Base-by-base conservation (phyloP, 2,797 vertebrate species). In the Nannoperca obscura region DNA sequence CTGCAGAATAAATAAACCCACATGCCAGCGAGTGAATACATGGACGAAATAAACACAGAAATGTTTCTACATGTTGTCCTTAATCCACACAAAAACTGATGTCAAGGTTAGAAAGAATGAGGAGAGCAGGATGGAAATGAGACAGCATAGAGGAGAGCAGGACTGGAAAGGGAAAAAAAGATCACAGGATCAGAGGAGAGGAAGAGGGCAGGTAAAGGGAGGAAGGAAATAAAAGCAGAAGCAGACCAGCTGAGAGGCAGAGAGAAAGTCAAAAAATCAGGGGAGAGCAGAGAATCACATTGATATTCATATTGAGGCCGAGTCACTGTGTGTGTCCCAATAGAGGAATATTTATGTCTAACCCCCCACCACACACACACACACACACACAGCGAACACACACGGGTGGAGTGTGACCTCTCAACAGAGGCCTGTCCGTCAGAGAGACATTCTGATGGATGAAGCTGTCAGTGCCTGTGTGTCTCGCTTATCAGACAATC, bases 391-490 rank as follows among this genome's bases (percentile, higher is more conserved):
- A 27, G 24, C 24, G 24, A 27, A 71, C 73, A 14, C 20, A n/a
- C 53, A 12, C 2, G 36, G 63, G 78, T 46, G 54, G 58, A 77
- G 80, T 84, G 73, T 88, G 86, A 89, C 90, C 90, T 89, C 91
- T 83, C 86, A 38, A 44, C 71, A 85, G 86, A 92, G 89, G 83
- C 84, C 83, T 89, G 89, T 91, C 92, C 72, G 44, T 93, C 90
- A 88, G 70, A 74, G 77, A 74, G 83, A 91, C 83, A 83, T 44
- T 55, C 86, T 93, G 93, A 93, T 92, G 89, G 91, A 94, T 95
- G 89, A 93, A 94, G 92, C 88, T 91, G 90, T 94, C 93, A 92
- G 64, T 75, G 86, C 76, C 73, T 88, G 83, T 86, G 87, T 89
- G 84, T 91, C 83, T 90, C 82, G 79, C 87, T 89, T 93, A 92